A percentile compares a stretch with the other conserved stretches of the same genome.
phyloP scores from a whole-genome alignment of 2,113 vertebrate species.

The Oreochromis spilurus region DNA sequence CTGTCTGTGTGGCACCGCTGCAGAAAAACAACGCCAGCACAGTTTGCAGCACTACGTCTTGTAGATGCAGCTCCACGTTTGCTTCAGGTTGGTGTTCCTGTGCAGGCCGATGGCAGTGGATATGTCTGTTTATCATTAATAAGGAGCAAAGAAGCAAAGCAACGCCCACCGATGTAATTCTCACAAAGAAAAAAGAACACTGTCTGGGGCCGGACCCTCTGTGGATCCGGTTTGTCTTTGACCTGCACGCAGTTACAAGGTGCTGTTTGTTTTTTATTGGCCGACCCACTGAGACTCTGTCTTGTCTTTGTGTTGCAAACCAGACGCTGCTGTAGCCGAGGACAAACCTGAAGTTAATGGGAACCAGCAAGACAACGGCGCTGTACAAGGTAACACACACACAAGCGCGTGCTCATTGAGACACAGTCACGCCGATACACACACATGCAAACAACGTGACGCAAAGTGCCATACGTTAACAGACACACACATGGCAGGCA shows the following conservation, averaged over 20 bases:
- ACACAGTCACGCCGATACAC: background rate
- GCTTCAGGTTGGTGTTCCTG: background rate
- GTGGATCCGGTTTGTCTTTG: background rate
- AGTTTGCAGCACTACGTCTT: background rate
- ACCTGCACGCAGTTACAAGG: background rate
- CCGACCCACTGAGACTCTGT: slow-evolving; percentile 41
- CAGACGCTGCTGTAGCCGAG: slow-evolving; percentile 56
- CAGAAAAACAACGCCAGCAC: background rate
- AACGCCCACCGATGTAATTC: background rate
- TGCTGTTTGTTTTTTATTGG: slow-evolving; percentile 15
- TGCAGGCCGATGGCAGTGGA: background rate
- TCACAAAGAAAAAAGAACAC: background rate
- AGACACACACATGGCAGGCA: slow-evolving; percentile 20
- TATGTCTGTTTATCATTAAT: background rate
- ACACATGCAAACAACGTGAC: background rate
- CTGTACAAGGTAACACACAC: slow-evolving; percentile 54
- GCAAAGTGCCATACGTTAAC: background rate
- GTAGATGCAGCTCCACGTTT: background rate
- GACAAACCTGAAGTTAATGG: slow-evolving; percentile 66
- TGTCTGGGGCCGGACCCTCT: background rate
- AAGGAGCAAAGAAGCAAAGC: background rate
- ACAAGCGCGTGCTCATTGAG: background rate
- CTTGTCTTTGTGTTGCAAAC: slow-evolving; percentile 23
- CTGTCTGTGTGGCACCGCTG: background rate
- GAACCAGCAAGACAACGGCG: slow-evolving; percentile 65